These are phyloP conservation scores for Propithecus deckenii DNA, from an alignment of 2,797 vertebrate genomes.

Conservation along the genomic window DNA sequence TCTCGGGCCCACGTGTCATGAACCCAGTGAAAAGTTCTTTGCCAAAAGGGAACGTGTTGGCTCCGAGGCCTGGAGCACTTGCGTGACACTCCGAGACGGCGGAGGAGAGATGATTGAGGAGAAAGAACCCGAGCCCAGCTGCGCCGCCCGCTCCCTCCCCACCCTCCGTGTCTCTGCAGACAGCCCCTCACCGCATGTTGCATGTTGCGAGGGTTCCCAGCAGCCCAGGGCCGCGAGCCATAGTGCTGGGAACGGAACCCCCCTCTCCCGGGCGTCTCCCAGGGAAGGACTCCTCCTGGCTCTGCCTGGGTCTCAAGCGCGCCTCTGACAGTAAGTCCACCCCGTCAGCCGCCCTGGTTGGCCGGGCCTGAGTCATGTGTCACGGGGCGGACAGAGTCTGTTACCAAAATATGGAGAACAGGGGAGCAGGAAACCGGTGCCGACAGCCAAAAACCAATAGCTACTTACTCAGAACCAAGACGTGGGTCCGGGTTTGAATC, in stretches of 20 bases:
- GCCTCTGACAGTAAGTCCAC: not conserved
- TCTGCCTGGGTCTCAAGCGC: not conserved
- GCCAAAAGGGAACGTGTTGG: not conserved
- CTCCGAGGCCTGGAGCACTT: not conserved
- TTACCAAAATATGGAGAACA: too few species aligned
- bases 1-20: not conserved
- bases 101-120: not conserved
- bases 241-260: not conserved
- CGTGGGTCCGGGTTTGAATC: not conserved
- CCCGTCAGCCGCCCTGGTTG: not conserved
- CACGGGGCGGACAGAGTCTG: too few species aligned
- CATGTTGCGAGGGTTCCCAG: not conserved
- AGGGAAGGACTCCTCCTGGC: not conserved
- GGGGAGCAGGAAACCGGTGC: not conserved
- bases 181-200: not conserved
- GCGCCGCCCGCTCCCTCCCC: too few species aligned
- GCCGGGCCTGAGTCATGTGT: not conserved
- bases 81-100: too few species aligned
- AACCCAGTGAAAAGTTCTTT: not conserved
- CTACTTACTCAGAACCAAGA: not conserved
- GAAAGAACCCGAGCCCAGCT: accelerated
- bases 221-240: accelerated
- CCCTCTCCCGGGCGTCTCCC: not conserved
- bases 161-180: too few species aligned
- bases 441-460: not conserved